Base-by-base conservation (phyloP, 2,797 vertebrate species). In the Allobates femoralis region DNA sequence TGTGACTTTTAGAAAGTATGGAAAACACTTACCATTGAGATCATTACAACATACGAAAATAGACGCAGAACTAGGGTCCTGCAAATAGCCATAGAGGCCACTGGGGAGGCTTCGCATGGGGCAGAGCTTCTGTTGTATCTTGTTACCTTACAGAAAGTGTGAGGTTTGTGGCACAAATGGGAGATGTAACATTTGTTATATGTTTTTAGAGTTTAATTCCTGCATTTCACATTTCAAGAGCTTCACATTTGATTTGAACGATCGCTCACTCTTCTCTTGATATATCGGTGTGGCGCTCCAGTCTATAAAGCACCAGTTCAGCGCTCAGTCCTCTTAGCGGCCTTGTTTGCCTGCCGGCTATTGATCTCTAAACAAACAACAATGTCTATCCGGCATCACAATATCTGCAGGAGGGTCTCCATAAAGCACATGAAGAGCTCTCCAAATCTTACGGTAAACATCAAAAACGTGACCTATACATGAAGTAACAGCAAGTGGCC, bases 351-450 rank as follows among this genome's bases (percentile, higher is more conserved):
- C 28, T 41, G 19, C 19, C 16, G 80, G 12, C 21, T 34, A 71
- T 82, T 81, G 53, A 81, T 81, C 80, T 55, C 64, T 56, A 69
- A 81, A 69, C 46, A 32, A 34, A 14, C 18, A 58, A 71, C 66
- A 55, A 71, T 71, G 64, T 56, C 41, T 53, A 66, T 34, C 50
- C 30, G 11, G 66, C 50, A 10, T 18, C 66, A 82, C 66, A 69
- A 41, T 37, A 82, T 55, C 50, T 71, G 15, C 32, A 8, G 10
- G 3, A 41, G 66, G 69, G 51, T 28, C 64, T 81, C 64, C 53
- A 34, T 50, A 69, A 66, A 21, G 64, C 50, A n/a, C 26, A 82
- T 82, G 26, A 73, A 55, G 50, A n/a, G 51, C 30, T 58, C 80
- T 58, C 23, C 51, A 71, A 56, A 69, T 53, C 18, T 19, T 8